Percentiles rank a stretch among this genome's conserved stretches.
Evolutionary conservation across 2,888 invertebrate species (phyloP).

Genomic region (Gisinianus flammeolus): DNA sequence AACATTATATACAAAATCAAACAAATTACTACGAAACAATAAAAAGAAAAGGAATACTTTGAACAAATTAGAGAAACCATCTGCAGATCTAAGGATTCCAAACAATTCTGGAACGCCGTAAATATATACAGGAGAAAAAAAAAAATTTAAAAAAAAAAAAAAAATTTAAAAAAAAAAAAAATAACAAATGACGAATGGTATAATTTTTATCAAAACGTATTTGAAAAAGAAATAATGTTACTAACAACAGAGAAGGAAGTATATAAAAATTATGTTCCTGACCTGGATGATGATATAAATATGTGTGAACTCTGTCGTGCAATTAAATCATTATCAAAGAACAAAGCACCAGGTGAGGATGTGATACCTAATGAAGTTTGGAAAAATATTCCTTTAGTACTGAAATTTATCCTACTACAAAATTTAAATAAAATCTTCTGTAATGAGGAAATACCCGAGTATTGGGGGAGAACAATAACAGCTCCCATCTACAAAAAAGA

Average conservation of each 20-base stretch:
- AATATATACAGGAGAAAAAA: too few species aligned
- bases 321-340: not conserved
- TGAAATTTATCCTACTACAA: too few species aligned
- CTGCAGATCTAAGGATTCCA: too few species aligned
- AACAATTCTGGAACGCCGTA: too few species aligned
- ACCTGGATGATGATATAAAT: not conserved
- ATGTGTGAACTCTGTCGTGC: not conserved
- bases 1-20: too few species aligned
- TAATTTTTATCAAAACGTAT: not conserved
- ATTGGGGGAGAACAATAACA: too few species aligned
- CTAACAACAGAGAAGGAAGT: not conserved
- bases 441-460: too few species aligned
- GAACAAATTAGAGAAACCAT: too few species aligned
- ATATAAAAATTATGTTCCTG: not conserved
- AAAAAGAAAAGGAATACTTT: too few species aligned
- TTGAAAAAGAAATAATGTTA: not conserved
- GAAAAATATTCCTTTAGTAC: too few species aligned
- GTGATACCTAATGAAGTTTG: not conserved
- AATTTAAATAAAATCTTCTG: too few species aligned
- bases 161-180: not conserved
- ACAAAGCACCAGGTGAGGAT: not conserved
- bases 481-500: constrained; percentile 12
- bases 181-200: not conserved
- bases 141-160: not conserved
- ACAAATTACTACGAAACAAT: too few species aligned